A percentile compares a stretch with the other conserved stretches of the same genome.
Conservation (phyloP, 2,113 vertebrate species). For the Chascanopsetta lugubris region DNA sequence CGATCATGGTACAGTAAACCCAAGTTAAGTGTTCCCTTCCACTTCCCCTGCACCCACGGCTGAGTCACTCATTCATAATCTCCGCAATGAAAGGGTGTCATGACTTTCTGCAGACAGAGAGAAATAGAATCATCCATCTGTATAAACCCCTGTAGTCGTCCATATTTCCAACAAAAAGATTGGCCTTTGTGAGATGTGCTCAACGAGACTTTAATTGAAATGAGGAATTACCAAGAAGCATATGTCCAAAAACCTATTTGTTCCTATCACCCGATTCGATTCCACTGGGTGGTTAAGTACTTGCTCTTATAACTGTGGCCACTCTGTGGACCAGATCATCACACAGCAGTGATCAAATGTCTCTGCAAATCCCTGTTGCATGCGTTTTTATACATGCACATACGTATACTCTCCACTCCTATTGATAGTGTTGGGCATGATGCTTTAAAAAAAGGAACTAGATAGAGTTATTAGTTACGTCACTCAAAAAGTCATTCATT, state of each 20-base stretch:
- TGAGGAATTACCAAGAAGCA: constrained; percentile 54
- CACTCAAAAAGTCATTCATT: too few species aligned
- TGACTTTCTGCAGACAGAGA: constrained; percentile 36
- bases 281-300: constrained; percentile 30
- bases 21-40: constrained; percentile 38
- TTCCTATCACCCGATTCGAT: constrained; percentile 41
- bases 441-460: too few species aligned
- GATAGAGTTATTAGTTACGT: too few species aligned
- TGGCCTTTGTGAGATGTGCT: constrained; percentile 28
- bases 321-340: constrained; percentile 24
- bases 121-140: constrained; percentile 33
- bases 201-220: constrained; percentile 62
- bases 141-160: constrained; percentile 11
- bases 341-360: constrained; percentile 6
- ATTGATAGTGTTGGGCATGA: too few species aligned
- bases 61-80: constrained; percentile 51
- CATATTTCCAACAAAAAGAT: constrained; percentile 44
- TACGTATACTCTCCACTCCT: too few species aligned
- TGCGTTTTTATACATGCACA: too few species aligned
- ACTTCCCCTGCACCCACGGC: constrained; percentile 31
- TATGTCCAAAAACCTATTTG: constrained; percentile 23
- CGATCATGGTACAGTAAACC: constrained; percentile 10
- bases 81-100: constrained; percentile 36
- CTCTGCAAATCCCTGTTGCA: constrained; percentile 1
- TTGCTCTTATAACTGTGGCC: neutral